Conservation (phyloP, 2,113 vertebrate genomes). For the Zosterops pallidus region DNA sequence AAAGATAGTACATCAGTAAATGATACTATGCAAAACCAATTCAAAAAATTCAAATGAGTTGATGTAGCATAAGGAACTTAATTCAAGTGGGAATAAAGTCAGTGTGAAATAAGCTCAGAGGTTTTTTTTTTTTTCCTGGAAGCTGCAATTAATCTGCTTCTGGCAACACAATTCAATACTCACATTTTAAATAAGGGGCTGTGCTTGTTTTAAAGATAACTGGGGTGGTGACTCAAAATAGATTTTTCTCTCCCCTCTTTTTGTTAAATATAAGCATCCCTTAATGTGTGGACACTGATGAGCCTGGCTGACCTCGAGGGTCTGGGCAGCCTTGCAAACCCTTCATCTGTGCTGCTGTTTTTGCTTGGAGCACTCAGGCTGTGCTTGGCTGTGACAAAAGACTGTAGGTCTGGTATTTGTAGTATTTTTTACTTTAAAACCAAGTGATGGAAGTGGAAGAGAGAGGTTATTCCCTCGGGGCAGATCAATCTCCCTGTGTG, state of each 20-base stretch:
- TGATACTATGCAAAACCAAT: slow-evolving; percentile 66
- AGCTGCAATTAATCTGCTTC: slow-evolving; percentile 57
- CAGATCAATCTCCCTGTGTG: neutral
- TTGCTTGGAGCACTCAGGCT: neutral
- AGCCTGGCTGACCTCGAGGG: neutral
- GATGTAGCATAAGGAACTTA: slow-evolving; percentile 44
- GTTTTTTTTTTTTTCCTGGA: slow-evolving; percentile 48
- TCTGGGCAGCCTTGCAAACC: neutral
- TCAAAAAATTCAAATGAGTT: slow-evolving; percentile 59
- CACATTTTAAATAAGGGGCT: neutral
- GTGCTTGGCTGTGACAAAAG: neutral
- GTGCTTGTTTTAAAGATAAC: neutral
- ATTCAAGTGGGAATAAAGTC: slow-evolving; percentile 55
- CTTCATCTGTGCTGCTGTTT: rapidly evolving
- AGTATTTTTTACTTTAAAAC: neutral
- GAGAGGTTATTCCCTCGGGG: neutral
- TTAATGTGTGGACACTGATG: neutral
- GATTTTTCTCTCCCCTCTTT: neutral
- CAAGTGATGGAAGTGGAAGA: neutral
- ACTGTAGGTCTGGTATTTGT: neutral
- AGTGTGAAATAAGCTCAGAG: slow-evolving; percentile 46
- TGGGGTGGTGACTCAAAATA: neutral
- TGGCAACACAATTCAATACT: neutral
- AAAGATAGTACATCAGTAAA: slow-evolving; percentile 67
- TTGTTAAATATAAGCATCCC: neutral